Evolutionary conservation across 2,888 invertebrate species (phyloP), one percentile per base, ranked within the genome.

Genomic region (Conus canariensis): DNA sequence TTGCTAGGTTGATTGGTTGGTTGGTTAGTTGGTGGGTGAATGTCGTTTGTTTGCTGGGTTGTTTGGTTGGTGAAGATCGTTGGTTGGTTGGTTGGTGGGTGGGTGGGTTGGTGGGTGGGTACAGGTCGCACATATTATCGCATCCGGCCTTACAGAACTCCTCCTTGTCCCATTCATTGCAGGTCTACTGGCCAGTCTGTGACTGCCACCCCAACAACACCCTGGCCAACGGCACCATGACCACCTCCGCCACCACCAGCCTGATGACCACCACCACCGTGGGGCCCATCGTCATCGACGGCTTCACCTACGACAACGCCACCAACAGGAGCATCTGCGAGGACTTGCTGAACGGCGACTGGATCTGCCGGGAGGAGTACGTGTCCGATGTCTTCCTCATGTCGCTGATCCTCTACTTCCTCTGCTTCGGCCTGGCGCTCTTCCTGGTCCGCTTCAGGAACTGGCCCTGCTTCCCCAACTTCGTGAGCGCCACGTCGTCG

Each of bases 361-460:
- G 99, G 99, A 96, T 87, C 14, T 94, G 93, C 10, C 93, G 93
- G 74, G 89, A 90, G 10, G 89, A 89, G 6, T 94, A 92, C 90
- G 92, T 93, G n/a, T 93, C 94, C 0, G 94, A 99, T 96, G 98
- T 99, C 92, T 99, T 98, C 97, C 97, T 99, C 92, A 98, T 99
- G 98, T 99, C 99, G 88, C 97, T 98, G 93, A 97, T 99, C 92
- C 97, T 99, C 91, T 99, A 99, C 96, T 96, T 98, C 94, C 98
- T 98, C 93, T 99, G 99, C 70, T 99, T 99, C 96, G 97, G 98
- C 88, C 97, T 99, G 94, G 99, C 99, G 82, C 97, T 98, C 86
- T 97, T 98, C 92, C 97, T 99, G 90, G 99, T 99, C 96, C 98
- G 98, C 95, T 98, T 99, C 96, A 98, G 99, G 96, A 98, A 98